A percentile compares a stretch with the other conserved stretches of the same genome.
Evolutionary conservation across 2,797 vertebrate genomes (phyloP).

Genomic region (Cirrhinus mrigala): DNA sequence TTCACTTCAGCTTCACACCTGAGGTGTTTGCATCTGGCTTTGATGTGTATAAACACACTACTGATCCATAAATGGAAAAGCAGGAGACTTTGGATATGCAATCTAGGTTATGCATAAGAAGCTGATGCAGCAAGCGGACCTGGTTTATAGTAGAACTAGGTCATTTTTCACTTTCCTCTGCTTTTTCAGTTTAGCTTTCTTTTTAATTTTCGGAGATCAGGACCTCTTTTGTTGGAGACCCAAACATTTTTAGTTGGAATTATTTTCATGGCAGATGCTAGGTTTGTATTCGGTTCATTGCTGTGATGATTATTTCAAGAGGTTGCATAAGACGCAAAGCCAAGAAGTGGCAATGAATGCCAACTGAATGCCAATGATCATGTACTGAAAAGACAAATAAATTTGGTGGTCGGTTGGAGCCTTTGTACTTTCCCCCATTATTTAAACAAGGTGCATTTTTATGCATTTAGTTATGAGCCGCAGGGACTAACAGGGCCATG

Average conservation of each 20-base stretch:
- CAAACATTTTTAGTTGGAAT: conserved; percentile 38
- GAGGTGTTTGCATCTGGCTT: not conserved
- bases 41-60: conserved; percentile 32
- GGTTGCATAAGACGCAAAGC: conserved; percentile 19
- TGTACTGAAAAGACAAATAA: not conserved
- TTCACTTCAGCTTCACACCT: conserved; percentile 10
- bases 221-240: conserved; percentile 20
- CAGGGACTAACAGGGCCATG: not conserved
- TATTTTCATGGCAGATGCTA: conserved; percentile 33
- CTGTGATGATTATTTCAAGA: conserved; percentile 38
- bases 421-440: not conserved
- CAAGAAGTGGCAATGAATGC: conserved; percentile 28
- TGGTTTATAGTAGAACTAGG: conserved; percentile 7
- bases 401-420: not conserved
- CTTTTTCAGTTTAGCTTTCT: conserved; percentile 12
- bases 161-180: conserved; percentile 13
- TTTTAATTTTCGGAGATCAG: not conserved
- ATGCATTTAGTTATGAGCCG: not conserved
- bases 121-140: conserved; percentile 15
- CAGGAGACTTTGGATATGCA: not conserved
- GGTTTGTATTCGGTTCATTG: conserved; percentile 6
- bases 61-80: conserved; percentile 17
- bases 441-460: not conserved
- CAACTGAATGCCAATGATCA: conserved; percentile 28
- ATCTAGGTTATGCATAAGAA: conserved; percentile 24